Evolutionary conservation across 2,113 vertebrate genomes (phyloP).

Genomic region (Ahaetulla prasina): DNA sequence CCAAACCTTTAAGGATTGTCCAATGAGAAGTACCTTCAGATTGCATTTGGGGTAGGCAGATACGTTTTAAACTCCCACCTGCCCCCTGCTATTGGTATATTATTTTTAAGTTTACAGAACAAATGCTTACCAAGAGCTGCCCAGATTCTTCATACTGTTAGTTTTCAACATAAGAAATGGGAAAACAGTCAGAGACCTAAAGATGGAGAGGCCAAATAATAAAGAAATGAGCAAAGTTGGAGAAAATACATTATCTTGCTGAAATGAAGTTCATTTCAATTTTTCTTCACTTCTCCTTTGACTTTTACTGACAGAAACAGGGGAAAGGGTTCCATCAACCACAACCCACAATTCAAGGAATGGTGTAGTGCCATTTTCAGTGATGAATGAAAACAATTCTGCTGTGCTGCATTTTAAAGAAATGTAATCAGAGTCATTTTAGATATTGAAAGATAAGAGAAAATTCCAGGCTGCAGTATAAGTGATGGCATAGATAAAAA

Average conservation of each 20-base stretch:
- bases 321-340: neutral
- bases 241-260: neutral
- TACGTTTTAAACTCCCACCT: neutral
- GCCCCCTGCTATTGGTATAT: neutral
- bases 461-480: neutral
- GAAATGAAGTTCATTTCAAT: neutral
- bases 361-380: slow-evolving; percentile 18
- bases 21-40: neutral
- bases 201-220: neutral
- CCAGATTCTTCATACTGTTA: neutral
- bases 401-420: neutral
- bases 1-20: neutral
- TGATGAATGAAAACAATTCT: slow-evolving; percentile 1
- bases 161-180: neutral
- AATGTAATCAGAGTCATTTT: slow-evolving; percentile 13
- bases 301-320: slow-evolving; percentile 17
- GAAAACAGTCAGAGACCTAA: neutral
- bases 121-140: neutral
- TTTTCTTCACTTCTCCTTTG: neutral
- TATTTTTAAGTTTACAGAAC: neutral
- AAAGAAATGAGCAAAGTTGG: neutral
- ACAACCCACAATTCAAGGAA: neutral
- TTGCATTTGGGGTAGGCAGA: neutral
- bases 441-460: slow-evolving; percentile 6
- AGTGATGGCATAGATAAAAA: slow-evolving; percentile 22